A percentile compares a stretch with the other conserved stretches of the same genome.
These are phyloP conservation scores for Coleophora flavipennella DNA, from an alignment of 2,888 invertebrate species.

Conservation along the genomic window DNA sequence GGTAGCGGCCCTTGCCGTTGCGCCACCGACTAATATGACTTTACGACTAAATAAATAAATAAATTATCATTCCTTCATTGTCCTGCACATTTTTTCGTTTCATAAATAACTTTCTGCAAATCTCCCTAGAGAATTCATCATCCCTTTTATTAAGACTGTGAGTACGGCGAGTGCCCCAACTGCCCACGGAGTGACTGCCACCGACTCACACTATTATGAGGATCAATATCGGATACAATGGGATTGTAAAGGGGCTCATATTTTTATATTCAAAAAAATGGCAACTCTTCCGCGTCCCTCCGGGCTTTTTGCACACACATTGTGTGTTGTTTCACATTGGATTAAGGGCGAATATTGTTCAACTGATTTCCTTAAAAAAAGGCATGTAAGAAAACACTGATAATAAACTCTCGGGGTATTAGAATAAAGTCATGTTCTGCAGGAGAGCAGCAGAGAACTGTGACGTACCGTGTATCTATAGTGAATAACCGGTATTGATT, in stretches of 20 bases:
- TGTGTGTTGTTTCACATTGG: constrained; percentile 32
- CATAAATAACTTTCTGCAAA: constrained; percentile 1
- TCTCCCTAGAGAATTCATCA: constrained; percentile 34
- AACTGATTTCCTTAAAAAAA: constrained; percentile 47
- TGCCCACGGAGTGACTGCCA: constrained; percentile 37
- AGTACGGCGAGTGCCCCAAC: constrained; percentile 34
- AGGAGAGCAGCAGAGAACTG: constrained; percentile 30
- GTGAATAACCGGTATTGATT: constrained; percentile 65
- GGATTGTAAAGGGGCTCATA: constrained; percentile 71
- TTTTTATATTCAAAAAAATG: constrained; percentile 71
- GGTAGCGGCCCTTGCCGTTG: no score
- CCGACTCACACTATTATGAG: constrained; percentile 63
- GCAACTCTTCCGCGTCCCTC: constrained; percentile 59
- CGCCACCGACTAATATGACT: no score
- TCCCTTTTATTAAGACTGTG: constrained; percentile 59
- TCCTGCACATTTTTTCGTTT: no score
- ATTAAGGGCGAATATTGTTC: constrained; percentile 44
- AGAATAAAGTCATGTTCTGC: constrained; percentile 32
- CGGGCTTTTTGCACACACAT: constrained; percentile 24
- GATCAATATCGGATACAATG: constrained; percentile 70
- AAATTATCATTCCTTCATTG: no score
- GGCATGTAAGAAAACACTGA: constrained; percentile 18
- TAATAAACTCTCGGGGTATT: constrained; percentile 23
- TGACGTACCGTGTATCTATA: constrained; percentile 61
- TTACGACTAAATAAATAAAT: no score